Evolutionary conservation across 2,888 invertebrate species (phyloP), one percentile per base, ranked within the genome.

Genomic region (Drosophila infuscata): DNA sequence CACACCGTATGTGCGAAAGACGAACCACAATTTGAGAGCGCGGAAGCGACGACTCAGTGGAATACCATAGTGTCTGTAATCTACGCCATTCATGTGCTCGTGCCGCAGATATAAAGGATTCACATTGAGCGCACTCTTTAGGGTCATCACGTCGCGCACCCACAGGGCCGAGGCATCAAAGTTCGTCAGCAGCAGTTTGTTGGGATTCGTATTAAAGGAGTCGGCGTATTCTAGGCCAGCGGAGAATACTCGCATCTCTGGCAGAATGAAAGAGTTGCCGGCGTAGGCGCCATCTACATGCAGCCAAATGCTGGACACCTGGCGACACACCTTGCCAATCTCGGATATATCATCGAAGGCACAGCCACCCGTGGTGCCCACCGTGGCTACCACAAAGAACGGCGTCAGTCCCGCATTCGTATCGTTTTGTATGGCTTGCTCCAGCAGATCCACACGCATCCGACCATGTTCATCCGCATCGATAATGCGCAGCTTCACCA

Each of bases 221-320:
- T 96, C 96, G 0, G 96, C 97, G 91, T 96, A 95, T 93, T 97
- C 95, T 35, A 96, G 94, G 0, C 96, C 96, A 6, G 94, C 94
- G 88, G 95, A 94, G 53, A 95, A 93, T 0, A 94, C 94, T 71
- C 96, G 94, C 92, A 97, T 95, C 93, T 98, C 98, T 0, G 97
- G 97, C 85, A 97, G 96, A 71, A 98, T 97, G 89, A 98, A 96
- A 0, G 96, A 96, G 85, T 96, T 97, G 4, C 98, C 98, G 1
- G 97, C 97, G 91, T 98, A 98, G 0, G 97, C 97, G 0, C 96
- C 97, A 92, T 98, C 97, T 3, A 97, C 96, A 92, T 98, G 98
- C 33, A 98, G 94, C 97, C 98, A 98, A n/a, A 96, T 94, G 60
- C 94, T 94, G 0, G 95, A 94, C 17, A 92, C 82, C 58, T 91